phyloP scores from a whole-genome alignment of 2,888 invertebrate species.

The Archips crataeganus region DNA sequence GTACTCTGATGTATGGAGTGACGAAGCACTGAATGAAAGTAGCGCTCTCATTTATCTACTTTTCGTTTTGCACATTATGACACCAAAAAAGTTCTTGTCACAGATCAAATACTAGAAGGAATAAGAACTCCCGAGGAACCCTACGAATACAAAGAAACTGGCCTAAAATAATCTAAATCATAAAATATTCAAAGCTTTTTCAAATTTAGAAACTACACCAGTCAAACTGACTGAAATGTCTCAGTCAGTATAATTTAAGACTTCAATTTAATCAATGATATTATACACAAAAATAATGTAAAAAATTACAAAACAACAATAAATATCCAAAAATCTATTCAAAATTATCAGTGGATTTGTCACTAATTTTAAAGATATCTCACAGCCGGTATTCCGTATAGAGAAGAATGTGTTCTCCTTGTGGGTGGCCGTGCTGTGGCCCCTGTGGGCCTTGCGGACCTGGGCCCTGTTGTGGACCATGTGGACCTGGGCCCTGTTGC shows the following conservation, averaged over 20 bases:
- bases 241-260: neutral
- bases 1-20: too few species aligned
- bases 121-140: too few species aligned
- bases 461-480: neutral
- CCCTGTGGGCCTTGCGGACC: neutral
- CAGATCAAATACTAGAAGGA: too few species aligned
- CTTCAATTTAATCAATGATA: neutral
- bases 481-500: neutral
- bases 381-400: neutral
- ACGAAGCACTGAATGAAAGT: too few species aligned
- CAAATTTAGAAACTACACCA: neutral
- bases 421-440: neutral
- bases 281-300: neutral
- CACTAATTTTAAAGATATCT: neutral
- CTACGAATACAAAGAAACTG: neutral
- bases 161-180: neutral
- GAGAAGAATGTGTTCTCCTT: neutral
- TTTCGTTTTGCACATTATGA: too few species aligned
- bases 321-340: neutral
- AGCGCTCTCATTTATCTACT: too few species aligned
- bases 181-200: neutral
- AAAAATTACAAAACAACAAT: neutral
- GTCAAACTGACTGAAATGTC: neutral
- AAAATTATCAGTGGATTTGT: constrained; percentile 1
- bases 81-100: too few species aligned